Evolutionary conservation across 2,797 vertebrate species (phyloP).

Genomic region (Malurus leucopterus): DNA sequence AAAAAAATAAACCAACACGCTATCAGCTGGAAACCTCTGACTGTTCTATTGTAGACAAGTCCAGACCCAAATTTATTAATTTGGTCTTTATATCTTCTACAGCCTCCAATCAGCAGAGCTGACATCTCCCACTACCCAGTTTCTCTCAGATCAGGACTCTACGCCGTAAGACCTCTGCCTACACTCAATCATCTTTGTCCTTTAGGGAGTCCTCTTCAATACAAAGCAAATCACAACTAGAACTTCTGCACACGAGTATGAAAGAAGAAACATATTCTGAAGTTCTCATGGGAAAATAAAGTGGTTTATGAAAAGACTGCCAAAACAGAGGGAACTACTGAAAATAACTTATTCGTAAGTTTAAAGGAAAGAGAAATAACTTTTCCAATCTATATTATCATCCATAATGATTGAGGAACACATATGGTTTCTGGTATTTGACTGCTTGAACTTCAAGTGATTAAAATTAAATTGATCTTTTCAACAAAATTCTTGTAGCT

Average conservation of each 20-base stretch:
- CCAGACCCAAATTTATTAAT: neutral
- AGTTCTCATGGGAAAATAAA: neutral
- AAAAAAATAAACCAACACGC: neutral
- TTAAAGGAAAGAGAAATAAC: neutral
- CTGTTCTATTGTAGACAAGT: neutral
- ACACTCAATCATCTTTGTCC: neutral
- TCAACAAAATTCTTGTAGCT: neutral
- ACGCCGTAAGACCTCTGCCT: fast-evolving
- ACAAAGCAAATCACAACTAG: neutral
- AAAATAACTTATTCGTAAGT: neutral
- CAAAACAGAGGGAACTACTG: neutral
- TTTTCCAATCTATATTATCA: neutral
- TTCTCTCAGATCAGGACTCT: neutral
- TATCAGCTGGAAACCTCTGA: neutral
- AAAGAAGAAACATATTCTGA: neutral
- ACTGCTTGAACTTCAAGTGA: neutral
- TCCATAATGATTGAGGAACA: neutral
- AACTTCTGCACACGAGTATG: neutral
- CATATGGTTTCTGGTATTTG: neutral
- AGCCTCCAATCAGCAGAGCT: neutral
- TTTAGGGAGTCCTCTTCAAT: neutral
- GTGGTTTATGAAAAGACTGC: neutral
- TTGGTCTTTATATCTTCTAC: neutral
- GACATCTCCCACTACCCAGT: neutral
- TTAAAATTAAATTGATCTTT: neutral